Percentiles rank a stretch among this genome's conserved stretches.
phyloP scores from a whole-genome alignment of 2,888 invertebrate species.

The Monoplex corrugatus region DNA sequence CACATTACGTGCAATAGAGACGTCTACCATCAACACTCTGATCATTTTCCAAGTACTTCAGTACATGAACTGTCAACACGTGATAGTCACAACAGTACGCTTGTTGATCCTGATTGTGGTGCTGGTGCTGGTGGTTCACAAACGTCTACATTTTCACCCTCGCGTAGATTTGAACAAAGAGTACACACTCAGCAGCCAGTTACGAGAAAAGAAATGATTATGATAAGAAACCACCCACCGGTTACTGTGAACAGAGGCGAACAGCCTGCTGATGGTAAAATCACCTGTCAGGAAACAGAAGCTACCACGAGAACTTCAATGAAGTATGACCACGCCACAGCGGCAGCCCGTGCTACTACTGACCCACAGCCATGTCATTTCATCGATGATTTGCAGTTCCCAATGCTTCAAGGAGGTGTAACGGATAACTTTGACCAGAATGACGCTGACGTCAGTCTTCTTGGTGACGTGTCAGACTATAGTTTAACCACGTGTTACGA shows the following conservation, averaged over 20 bases:
- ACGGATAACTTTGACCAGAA: neutral
- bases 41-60: neutral
- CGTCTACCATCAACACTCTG: neutral
- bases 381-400: neutral
- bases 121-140: no score
- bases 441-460: neutral
- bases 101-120: neutral
- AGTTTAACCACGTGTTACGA: neutral
- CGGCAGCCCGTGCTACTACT: no score
- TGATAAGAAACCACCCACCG: no score
- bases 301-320: no score
- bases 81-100: neutral
- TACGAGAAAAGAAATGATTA: no score
- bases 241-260: no score
- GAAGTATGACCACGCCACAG: no score
- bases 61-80: neutral
- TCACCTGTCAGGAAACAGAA: no score
- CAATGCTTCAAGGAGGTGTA: neutral
- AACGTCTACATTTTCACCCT: no score
- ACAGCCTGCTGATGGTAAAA: no score
- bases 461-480: constrained; percentile 5
- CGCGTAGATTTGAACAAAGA: no score
- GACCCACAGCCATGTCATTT: neutral
- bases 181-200: no score
- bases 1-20: neutral